Evolutionary conservation across 2,113 vertebrate species (phyloP), one percentile per base, ranked within the genome.

Genomic region (Xerus inauris): DNA sequence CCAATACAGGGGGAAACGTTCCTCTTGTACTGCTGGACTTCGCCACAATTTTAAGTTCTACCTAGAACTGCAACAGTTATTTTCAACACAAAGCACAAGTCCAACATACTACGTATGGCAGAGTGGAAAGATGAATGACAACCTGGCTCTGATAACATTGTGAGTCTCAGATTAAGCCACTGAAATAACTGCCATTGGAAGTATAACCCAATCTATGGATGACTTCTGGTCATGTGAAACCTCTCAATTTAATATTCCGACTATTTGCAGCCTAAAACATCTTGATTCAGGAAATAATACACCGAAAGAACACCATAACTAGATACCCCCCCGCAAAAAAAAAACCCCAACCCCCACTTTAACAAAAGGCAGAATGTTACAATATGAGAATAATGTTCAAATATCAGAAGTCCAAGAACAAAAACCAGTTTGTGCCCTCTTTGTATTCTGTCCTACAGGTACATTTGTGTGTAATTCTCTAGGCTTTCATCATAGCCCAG

Each of bases 381-480:
- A 89, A 19, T 12, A 19, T 62, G 73, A 82, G n/a, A 89, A 71
- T 83, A 88, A 47, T 59, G 64, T 42, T 40, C 45, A 85, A n/a
- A 57, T 19, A 80, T 83, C 72, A 89, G 57, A 35, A 65, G 45
- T 40, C 38, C n/a, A 92, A 72, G 0, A 88, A 75, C 22, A 89
- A 95, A 95, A 86, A 97, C 94, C 92, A 97, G 81, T 38, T 26
- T 0, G 2, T 38, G 32, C 86, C 94, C 75, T 96, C 95, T 85
- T 90, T 91, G 64, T 89, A 90, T 97, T 97, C 32, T 97, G 94
- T 92, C 94, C 94, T 97, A 95, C 75, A 93, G 94, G 83, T 89
- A 97, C 95, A 96, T 94, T 91, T 96, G 95, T 97, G 96, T 94
- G 94, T 94, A 97, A 75, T 97, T 97, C 91, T 96, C 94, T 87